Evolutionary conservation across 2,797 vertebrate species (phyloP).

Genomic region (Anguilla anguilla): DNA sequence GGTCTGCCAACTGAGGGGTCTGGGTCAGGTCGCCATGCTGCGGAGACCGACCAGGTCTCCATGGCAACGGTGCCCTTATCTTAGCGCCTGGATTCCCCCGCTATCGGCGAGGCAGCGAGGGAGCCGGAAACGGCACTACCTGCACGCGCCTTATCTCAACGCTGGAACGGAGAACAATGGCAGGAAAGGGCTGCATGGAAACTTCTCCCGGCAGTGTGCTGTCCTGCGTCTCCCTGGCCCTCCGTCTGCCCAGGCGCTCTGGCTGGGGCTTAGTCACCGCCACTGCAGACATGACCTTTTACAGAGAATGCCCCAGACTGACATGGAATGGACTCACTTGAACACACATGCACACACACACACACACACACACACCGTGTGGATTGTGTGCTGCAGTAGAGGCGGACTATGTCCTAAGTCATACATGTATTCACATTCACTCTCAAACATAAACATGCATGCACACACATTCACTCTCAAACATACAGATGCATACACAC

Average conservation of each 20-base stretch:
- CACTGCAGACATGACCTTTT: neutral
- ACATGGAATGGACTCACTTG: too few relatives aligned
- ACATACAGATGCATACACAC: neutral
- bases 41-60: constrained; percentile 56
- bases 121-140: constrained; percentile 68
- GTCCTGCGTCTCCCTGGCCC: constrained; percentile 70
- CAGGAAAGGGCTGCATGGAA: constrained; percentile 79
- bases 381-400: neutral
- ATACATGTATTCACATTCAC: neutral
- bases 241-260: constrained; percentile 62
- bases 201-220: constrained; percentile 69
- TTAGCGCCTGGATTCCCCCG: constrained; percentile 63
- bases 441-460: neutral
- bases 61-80: constrained; percentile 65
- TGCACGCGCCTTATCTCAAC: constrained; percentile 76
- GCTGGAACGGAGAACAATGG: constrained; percentile 75
- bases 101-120: constrained; percentile 48
- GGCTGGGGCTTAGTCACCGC: constrained; percentile 40
- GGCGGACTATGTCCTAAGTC: neutral
- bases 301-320: neutral
- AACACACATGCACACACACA: neutral
- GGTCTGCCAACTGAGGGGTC: constrained; percentile 42
- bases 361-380: neutral
- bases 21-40: constrained; percentile 52
- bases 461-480: too few relatives aligned